Evolutionary conservation across 1,140 invertebrate genomes (phyloP).

Genomic region (Atta cephalotes): DNA sequence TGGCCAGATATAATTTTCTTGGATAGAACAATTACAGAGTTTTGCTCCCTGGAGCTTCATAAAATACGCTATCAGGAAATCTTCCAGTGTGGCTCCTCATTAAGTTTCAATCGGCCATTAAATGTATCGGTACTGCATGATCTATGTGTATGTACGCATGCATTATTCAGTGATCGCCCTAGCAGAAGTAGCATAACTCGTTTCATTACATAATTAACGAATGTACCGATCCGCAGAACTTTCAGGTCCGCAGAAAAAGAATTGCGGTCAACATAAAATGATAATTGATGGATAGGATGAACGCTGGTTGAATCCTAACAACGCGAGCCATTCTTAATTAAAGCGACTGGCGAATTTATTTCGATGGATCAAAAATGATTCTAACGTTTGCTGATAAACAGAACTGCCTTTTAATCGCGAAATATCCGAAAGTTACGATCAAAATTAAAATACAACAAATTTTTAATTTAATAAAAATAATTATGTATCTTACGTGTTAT

Average conservation of each 20-base stretch:
- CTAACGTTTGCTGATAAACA: constrained; percentile 8
- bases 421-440: background rate
- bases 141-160: background rate
- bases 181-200: background rate
- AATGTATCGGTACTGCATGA: constrained; percentile 22
- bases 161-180: constrained; percentile 34
- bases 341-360: constrained; percentile 30
- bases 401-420: background rate
- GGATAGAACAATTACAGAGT: background rate
- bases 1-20: constrained; percentile 4
- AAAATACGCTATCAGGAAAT: constrained; percentile 1
- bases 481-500: background rate
- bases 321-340: constrained; percentile 32
- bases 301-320: background rate
- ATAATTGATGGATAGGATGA: constrained; percentile 2
- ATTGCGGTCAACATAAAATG: constrained; percentile 12
- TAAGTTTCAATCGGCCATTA: constrained; percentile 36
- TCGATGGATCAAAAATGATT: background rate
- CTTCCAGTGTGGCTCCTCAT: constrained; percentile 22
- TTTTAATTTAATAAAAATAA: too few species aligned
- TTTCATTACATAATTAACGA: constrained; percentile 16
- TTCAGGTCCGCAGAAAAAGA: background rate
- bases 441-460: background rate
- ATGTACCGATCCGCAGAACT: background rate
- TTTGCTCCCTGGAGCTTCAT: background rate